Percentiles rank a stretch among this genome's conserved stretches.
Evolutionary conservation across 2,113 vertebrate genomes (phyloP).

Genomic region (Lipophrys pholis): DNA sequence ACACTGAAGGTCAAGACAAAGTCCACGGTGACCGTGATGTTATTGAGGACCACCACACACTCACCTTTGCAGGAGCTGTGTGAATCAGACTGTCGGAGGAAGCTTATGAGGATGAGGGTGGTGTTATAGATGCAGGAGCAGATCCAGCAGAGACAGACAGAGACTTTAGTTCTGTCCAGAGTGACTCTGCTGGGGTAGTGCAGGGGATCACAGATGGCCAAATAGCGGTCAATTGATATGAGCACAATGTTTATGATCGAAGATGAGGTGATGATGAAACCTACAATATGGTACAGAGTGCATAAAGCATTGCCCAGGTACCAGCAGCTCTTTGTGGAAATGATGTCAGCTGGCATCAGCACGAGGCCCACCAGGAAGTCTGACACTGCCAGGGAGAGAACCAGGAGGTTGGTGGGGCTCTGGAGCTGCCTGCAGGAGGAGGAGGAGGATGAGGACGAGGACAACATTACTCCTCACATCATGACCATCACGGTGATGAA

Average conservation of each 20-base stretch:
- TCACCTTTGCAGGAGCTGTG: slow-evolving; percentile 32
- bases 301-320: slow-evolving; percentile 38
- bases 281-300: slow-evolving; percentile 6
- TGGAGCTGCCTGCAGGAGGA: slow-evolving; percentile 69
- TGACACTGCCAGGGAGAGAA: slow-evolving; percentile 65
- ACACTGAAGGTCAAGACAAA: not conserved
- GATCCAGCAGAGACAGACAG: slow-evolving; percentile 27
- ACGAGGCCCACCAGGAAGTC: slow-evolving; percentile 37
- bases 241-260: slow-evolving; percentile 33
- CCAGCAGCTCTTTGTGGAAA: slow-evolving; percentile 30
- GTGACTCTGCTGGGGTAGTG: slow-evolving; percentile 28
- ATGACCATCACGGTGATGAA: too few species aligned
- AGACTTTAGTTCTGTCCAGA: not conserved
- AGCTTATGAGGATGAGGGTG: not conserved
- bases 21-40: not conserved
- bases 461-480: too few species aligned
- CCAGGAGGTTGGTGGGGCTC: slow-evolving; percentile 71
- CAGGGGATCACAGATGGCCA: slow-evolving; percentile 48
- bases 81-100: fast-evolving
- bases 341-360: slow-evolving; percentile 25
- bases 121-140: not conserved
- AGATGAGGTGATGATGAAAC: not conserved
- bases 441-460: too few species aligned
- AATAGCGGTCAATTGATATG: slow-evolving; percentile 41
- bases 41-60: not conserved